Evolutionary conservation across 2,113 vertebrate species (phyloP).

Genomic region (Glaucidium brasilianum): DNA sequence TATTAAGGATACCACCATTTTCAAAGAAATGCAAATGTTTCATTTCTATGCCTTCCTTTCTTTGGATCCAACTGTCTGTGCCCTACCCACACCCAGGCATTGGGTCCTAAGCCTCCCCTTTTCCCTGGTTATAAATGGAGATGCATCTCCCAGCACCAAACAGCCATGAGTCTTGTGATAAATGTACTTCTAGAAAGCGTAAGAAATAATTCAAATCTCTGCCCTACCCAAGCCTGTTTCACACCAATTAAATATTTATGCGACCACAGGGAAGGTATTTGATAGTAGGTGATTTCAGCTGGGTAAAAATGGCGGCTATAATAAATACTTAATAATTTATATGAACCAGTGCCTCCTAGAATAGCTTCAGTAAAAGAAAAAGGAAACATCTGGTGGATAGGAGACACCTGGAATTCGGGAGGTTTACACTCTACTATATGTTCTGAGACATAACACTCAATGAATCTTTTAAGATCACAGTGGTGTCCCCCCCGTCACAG

Average conservation of each 20-base stretch:
- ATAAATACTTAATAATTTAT: slow-evolving; percentile 16
- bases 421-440: not conserved
- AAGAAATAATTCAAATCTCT: not conserved
- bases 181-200: not conserved
- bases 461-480: not conserved
- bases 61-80: fast-evolving
- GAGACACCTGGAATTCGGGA: not conserved
- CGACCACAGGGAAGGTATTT: not conserved
- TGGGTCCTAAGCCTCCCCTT: not conserved
- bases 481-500: not conserved
- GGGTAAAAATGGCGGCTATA: not conserved
- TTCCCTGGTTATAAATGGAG: not conserved
- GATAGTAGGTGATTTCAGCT: not conserved
- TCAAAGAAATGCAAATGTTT: not conserved
- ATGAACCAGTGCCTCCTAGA: not conserved
- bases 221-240: not conserved
- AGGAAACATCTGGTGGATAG: not conserved
- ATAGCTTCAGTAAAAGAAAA: not conserved
- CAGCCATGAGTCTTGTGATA: not conserved
- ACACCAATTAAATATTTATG: not conserved
- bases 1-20: not conserved
- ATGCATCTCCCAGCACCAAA: not conserved
- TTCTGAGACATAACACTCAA: not conserved
- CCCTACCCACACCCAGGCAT: not conserved
- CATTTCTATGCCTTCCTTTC: not conserved